Evolutionary conservation across 2,113 vertebrate species (phyloP), one percentile per base, ranked within the genome.

Genomic region (Cynocephalus volans): DNA sequence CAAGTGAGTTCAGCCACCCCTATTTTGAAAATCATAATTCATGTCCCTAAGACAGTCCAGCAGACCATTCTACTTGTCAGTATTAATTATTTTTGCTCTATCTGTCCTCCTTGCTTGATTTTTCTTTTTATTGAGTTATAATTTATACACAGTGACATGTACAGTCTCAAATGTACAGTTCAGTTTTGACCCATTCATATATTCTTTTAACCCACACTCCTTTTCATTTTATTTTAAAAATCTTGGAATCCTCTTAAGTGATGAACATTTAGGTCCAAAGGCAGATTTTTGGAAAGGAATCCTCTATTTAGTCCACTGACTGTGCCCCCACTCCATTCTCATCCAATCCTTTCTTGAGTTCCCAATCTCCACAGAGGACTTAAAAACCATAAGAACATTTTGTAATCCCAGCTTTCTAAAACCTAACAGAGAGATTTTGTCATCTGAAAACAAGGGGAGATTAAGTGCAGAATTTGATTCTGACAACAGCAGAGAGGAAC

Each of bases 401-500:
- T 96, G 95, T 98, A 98, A 97, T 98, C 96, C 96, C 97, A 73
- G 97, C 93, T 97, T 97, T 98, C 92, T 76, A 93, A 96, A 94
- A 77, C 93, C 95, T 95, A 93, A 96, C 93, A 97, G 95, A 96
- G 95, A 80, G 94, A 96, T 97, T 97, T 93, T 95, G 96, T 97
- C 95, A 94, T 97, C 89, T 96, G 93, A 93, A 96, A 96, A 97
- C 96, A 96, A 97, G 93, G 96, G 95, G 87, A 92, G 95, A 97
- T 98, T 96, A 97, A 72, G 80, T 67, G 23, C 48, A 23, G 86
- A 91, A 95, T 98, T 92, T 93, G 97, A 81, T 95, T 90, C 89
- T 93, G 95, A 84, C 88, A 91, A 58, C 13, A 41, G 79, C 95
- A 87, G 70, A 92, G 92, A 97, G 79, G 83, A 94, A 75, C 19